phyloP scores from a whole-genome alignment of 30 jellyfish, hydroid and myxozoan genomes.

The Rhopilema esculentum region DNA sequence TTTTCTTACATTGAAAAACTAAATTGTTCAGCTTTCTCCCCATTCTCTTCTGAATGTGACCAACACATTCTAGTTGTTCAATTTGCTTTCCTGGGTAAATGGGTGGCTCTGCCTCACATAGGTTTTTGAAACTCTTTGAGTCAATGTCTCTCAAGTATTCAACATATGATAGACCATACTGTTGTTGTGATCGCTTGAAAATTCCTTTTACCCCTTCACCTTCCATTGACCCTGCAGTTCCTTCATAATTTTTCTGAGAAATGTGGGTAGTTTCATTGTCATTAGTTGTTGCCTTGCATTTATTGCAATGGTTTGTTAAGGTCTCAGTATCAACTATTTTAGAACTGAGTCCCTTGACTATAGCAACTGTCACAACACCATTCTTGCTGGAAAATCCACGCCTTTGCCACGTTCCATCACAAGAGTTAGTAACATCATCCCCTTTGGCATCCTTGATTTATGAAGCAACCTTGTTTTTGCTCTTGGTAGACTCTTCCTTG shows the following conservation, averaged over 20 bases:
- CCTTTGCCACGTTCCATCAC: no score
- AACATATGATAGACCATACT: neutral
- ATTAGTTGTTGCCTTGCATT: neutral
- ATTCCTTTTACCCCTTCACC: conserved; percentile 2
- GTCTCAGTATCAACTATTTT: conserved; percentile 18
- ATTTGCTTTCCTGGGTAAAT: neutral
- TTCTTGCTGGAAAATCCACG: conserved; percentile 45
- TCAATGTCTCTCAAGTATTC: conserved; percentile 3
- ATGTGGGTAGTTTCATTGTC: neutral
- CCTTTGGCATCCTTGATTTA: no score
- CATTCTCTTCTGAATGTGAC: conserved; percentile 17
- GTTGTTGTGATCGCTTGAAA: neutral
- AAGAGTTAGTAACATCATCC: no score
- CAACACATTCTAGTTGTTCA: conserved; percentile 6
- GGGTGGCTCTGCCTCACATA: conserved; percentile 5
- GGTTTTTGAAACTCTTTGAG: conserved; percentile 7
- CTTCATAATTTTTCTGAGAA: conserved; percentile 8
- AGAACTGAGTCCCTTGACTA: conserved; percentile 36
- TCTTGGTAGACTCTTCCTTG: conserved; percentile 15
- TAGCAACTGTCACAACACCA: conserved; percentile 34
- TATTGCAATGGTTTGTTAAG: conserved; percentile 15
- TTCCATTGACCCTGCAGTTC: conserved; percentile 28
- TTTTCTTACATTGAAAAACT: neutral
- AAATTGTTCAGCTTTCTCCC: conserved; percentile 4
- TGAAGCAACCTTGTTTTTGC: conserved; percentile 6